These are phyloP conservation scores for Dicaeum eximium DNA, from an alignment of 2,113 vertebrate species.

Conservation along the genomic window DNA sequence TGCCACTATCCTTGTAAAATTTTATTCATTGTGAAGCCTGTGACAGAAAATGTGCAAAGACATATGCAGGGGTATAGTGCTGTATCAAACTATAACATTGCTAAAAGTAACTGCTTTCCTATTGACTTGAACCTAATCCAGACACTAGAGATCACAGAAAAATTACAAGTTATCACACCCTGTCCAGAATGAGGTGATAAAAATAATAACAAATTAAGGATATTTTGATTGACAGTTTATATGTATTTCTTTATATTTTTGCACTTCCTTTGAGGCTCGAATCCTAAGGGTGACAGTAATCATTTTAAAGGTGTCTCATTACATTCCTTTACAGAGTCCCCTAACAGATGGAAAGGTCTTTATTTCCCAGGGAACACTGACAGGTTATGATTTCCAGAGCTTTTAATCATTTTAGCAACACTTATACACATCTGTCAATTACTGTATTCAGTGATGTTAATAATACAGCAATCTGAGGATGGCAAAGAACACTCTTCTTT, in stretches of 20 bases:
- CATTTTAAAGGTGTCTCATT: constrained; percentile 71
- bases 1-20: constrained; percentile 18
- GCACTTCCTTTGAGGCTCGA: constrained; percentile 24
- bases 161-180: neutral
- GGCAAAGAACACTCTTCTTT: constrained; percentile 8
- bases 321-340: constrained; percentile 49
- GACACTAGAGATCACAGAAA: constrained; percentile 5
- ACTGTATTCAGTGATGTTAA: constrained; percentile 56
- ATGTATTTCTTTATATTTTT: constrained; percentile 3
- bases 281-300: constrained; percentile 59
- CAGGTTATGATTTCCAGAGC: constrained; percentile 65
- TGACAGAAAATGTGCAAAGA: constrained; percentile 50
- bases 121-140: constrained; percentile 10
- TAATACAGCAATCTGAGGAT: constrained; percentile 54
- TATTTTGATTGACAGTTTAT: neutral
- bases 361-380: constrained; percentile 60
- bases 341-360: constrained; percentile 67
- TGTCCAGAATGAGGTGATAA: constrained; percentile 25
- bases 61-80: neutral
- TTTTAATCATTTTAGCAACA: constrained; percentile 74
- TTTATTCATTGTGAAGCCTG: constrained; percentile 42
- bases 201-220: constrained; percentile 18
- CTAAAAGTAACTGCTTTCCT: neutral
- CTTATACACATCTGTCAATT: constrained; percentile 70
- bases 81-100: neutral